These are phyloP conservation scores for Euura lappo DNA, from an alignment of 1,140 invertebrate species.

Conservation along the genomic window DNA sequence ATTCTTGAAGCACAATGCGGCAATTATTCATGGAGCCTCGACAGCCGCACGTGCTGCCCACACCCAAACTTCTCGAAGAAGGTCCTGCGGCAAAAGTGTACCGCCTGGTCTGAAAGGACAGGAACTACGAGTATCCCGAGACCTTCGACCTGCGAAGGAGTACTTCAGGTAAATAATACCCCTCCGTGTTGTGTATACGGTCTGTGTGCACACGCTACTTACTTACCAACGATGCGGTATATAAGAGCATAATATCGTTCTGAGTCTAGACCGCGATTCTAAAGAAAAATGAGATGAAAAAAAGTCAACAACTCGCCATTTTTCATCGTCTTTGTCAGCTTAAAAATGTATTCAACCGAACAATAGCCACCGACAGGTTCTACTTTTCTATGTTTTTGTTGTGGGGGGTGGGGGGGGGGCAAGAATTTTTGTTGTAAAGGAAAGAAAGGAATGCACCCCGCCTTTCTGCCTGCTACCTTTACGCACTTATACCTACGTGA, in stretches of 20 bases:
- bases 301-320: conserved; percentile 2
- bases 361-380: not conserved
- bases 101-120: not conserved
- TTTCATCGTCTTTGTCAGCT: conserved; percentile 1
- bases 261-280: too few relatives aligned
- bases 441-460: not conserved
- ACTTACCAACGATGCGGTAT: not conserved
- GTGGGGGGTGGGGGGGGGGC: not conserved
- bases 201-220: not conserved
- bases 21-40: not conserved
- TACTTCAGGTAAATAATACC: conserved; percentile 1
- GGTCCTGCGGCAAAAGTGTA: not conserved
- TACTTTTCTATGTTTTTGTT: not conserved
- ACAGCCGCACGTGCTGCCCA: conserved; percentile 3
- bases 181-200: not conserved
- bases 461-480: not conserved
- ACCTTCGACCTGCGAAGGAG: not conserved
- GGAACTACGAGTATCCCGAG: not conserved
- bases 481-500: not conserved
- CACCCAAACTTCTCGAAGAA: not conserved
- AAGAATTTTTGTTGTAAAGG: not conserved
- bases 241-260: not conserved
- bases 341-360: not conserved
- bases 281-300: not conserved
- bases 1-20: conserved; percentile 4